Percentiles rank a stretch among this genome's conserved stretches.
Conservation (phyloP, 2,797 vertebrate genomes). For the Pangasius mekongensis region DNA sequence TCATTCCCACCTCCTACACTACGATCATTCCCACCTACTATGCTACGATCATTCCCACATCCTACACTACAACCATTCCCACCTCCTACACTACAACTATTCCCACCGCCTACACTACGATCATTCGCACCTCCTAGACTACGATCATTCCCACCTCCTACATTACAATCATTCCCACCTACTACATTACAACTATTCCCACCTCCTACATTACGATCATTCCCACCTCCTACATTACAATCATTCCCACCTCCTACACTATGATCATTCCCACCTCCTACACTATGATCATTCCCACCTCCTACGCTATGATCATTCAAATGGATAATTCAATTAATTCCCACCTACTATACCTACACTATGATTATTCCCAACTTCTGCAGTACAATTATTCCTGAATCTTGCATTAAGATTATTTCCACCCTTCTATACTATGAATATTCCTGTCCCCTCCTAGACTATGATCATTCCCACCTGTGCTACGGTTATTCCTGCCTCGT, state of each 20-base stretch:
- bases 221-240: no score
- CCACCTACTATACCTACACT: background rate
- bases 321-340: no score
- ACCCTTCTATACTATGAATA: background rate
- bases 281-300: no score
- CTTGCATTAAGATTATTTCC: background rate
- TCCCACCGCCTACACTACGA: background rate
- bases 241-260: no score
- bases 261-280: no score
- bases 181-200: background rate
- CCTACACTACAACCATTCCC: no score
- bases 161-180: background rate
- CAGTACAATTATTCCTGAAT: background rate
- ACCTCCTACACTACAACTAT: no score
- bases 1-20: background rate
- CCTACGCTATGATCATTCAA: no score
- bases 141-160: background rate
- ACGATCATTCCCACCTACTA: no score
- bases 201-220: background rate
- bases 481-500: background rate
- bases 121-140: background rate
- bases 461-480: background rate
- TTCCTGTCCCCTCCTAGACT: background rate
- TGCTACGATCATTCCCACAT: no score
- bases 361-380: background rate